Base-by-base conservation (phyloP, 30 jellyfish, hydroid and myxozoan species). In the Catostylus mosaicus region DNA sequence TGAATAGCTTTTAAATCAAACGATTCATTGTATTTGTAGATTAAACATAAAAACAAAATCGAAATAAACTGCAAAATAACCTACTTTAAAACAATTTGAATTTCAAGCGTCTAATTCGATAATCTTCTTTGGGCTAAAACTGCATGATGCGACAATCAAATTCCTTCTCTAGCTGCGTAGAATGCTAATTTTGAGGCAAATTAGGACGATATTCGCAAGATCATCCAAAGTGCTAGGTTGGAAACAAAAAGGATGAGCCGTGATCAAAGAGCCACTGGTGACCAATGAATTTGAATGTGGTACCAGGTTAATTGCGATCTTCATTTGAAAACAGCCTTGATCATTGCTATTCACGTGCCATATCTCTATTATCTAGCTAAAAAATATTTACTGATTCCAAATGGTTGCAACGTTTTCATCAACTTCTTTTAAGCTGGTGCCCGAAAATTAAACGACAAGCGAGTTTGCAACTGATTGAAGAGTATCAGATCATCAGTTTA, bases 211-310 rank as follows among this genome's bases (percentile, higher is more conserved):
- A n/a, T 30, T 43, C 20, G 56, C 27, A 59, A 20, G 24, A 59
- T 59, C 16, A 43, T 6, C 30, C 4, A n/a, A 32, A 54, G 59
- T 59, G 72, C 75, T 59, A 77, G 75, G 47, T 35, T 47, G 27
- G 84, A 47, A 64, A 77, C 84, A 81, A 35, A 27, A 30, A 24
- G 77, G 5, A 23, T 35, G 84, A 47, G 3, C 37, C 1, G 75
- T 81, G 91, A 67, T 81, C 91, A 81, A 51, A n/a, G 30, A 81
- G 35, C 66, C 91, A 67, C 91, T 81, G 91, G 91, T 81, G 91
- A 45, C 84, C 91, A 67, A 6, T 81, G 84, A 80, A 38, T 56
- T 14, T 67, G 83, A 81, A 81, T 81, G 29, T 51, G 48, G 38
- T 80, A 81, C 91, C 91, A 26, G 91, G 52, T 19, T 51, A 69